These are phyloP conservation scores for Acanthaster planci DNA, from an alignment of 35 echinoderm and acorn worm species.

Conservation along the genomic window DNA sequence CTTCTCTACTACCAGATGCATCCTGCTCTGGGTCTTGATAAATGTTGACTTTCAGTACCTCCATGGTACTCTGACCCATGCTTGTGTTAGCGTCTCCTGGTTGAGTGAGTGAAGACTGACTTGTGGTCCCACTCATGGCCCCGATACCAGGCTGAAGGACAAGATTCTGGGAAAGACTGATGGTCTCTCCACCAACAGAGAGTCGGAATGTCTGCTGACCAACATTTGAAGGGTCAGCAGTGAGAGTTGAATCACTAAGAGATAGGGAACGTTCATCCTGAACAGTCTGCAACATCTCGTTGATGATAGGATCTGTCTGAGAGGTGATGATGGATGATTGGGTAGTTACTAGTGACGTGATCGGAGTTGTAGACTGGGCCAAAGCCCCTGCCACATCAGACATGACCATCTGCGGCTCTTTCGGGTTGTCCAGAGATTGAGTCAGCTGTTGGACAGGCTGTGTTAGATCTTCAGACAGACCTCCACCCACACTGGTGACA, in stretches of 20 bases:
- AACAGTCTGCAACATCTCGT: conserved; percentile 15
- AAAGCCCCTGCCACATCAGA: not conserved
- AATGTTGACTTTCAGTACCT: not conserved
- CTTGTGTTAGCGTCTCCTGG: conserved; percentile 7
- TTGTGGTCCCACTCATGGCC: conserved; percentile 2
- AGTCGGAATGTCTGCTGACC: conserved; percentile 42
- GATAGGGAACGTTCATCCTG: not conserved
- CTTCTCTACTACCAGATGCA: not conserved
- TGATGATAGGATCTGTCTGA: conserved; percentile 23
- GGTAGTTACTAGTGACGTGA: conserved; percentile 5
- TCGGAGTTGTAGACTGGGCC: not conserved
- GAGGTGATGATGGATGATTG: conserved; percentile 12
- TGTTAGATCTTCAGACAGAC: not conserved
- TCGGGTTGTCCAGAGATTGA: not conserved
- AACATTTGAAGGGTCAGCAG: conserved; percentile 13
- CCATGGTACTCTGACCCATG: not conserved
- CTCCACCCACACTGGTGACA: not conserved
- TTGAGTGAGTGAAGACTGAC: conserved; percentile 3
- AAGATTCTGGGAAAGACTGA: conserved; percentile 49
- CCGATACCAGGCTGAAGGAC: conserved; percentile 43
- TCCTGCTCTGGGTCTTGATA: conserved; percentile 8
- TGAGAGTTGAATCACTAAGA: not conserved
- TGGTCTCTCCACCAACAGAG: conserved; percentile 42
- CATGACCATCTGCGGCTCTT: not conserved
- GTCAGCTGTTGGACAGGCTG: conserved; percentile 15